Conservation (phyloP, 2,888 invertebrate species). For the Epinotia ramella region DNA sequence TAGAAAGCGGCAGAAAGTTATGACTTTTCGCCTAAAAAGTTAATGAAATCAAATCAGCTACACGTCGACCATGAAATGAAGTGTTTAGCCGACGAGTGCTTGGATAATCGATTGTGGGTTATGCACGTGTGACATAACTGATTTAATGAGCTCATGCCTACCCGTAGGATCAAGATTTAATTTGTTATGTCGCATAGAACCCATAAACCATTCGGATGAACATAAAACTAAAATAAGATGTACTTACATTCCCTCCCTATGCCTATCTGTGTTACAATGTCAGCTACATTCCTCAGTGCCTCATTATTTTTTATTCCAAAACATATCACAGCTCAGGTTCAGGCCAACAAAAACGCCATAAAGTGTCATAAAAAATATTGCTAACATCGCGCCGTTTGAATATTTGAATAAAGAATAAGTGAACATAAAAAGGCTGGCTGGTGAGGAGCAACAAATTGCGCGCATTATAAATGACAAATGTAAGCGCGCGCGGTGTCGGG, state of each 20-base stretch:
- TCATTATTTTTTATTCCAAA: constrained; percentile 44
- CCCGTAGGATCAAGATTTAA: not conserved
- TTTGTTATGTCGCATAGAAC: not conserved
- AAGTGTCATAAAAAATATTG: constrained; percentile 76
- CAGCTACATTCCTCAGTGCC: constrained; percentile 26
- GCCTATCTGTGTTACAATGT: constrained; percentile 1
- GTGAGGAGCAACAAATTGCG: constrained; percentile 84
- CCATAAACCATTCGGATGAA: not conserved
- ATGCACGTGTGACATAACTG: constrained; percentile 45
- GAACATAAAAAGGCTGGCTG: constrained; percentile 74
- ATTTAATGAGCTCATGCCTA: not conserved
- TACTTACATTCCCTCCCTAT: not conserved
- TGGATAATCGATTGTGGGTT: constrained; percentile 68
- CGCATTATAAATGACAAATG: constrained; percentile 85
- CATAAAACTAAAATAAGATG: not conserved
- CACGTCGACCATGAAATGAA: constrained; percentile 75
- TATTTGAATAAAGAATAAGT: constrained; percentile 80
- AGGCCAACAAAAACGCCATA: constrained; percentile 67
- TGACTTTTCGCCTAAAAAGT: constrained; percentile 68
- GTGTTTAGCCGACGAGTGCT: constrained; percentile 56
- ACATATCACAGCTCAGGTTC: constrained; percentile 60
- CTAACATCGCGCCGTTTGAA: constrained; percentile 69
- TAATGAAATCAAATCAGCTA: constrained; percentile 71
- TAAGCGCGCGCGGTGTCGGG: constrained; percentile 80
- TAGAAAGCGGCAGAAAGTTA: constrained; percentile 68